phyloP scores from a whole-genome alignment of 2,113 vertebrate species.

The Microtus montanus region DNA sequence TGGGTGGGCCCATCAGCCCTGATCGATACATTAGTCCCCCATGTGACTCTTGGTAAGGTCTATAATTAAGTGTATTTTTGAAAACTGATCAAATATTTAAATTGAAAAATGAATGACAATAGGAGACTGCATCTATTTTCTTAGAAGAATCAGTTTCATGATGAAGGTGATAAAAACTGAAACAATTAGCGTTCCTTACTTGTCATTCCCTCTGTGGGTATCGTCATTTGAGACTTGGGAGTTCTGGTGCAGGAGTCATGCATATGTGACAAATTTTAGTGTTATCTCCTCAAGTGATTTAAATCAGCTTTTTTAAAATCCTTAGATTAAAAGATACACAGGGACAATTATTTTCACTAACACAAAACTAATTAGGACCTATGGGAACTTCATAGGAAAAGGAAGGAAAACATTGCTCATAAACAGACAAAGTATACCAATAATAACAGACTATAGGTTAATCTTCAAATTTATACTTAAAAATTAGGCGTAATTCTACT shows the following conservation, averaged over 20 bases:
- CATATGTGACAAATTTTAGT: neutral
- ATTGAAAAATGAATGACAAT: neutral
- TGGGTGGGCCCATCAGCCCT: too few species aligned
- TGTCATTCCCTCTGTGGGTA: neutral
- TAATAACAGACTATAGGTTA: neutral
- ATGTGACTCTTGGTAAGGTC: accelerated
- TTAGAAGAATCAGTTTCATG: neutral
- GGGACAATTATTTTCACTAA: constrained; percentile 10
- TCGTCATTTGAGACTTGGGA: neutral
- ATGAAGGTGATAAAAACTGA: neutral
- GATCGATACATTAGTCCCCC: accelerated
- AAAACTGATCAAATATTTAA: neutral
- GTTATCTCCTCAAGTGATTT: neutral
- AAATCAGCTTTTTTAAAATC: neutral
- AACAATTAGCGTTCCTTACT: too few species aligned
- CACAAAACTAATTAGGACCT: neutral
- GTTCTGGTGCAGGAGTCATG: neutral
- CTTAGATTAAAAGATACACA: neutral
- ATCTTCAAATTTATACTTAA: neutral
- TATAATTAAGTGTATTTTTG: neutral
- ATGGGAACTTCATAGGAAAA: neutral
- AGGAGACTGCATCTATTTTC: neutral
- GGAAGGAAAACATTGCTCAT: neutral
- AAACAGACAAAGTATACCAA: neutral
- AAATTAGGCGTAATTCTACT: neutral